Conservation (phyloP, 2,797 vertebrate species). For the Esox masquinongy region DNA sequence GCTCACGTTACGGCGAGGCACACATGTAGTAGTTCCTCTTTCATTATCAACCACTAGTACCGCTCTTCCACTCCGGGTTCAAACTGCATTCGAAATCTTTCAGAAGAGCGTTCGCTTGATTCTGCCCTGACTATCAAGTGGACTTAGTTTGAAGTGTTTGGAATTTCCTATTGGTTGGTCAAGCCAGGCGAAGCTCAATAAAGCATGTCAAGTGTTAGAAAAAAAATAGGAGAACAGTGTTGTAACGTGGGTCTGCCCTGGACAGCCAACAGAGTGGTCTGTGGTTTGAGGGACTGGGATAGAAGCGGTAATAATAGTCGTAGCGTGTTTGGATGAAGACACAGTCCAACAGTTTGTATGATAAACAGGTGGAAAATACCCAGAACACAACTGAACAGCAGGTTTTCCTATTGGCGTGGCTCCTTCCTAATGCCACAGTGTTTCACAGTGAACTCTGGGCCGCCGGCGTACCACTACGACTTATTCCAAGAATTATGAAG, state of each 20-base stretch:
- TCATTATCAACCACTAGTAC: slow-evolving; percentile 36
- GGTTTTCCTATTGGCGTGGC: not conserved
- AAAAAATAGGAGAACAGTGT: not conserved
- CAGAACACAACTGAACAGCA: not conserved
- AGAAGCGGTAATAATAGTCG: not conserved
- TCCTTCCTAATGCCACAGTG: too few relatives aligned
- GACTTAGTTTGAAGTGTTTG: slow-evolving; percentile 13
- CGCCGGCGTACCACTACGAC: not conserved
- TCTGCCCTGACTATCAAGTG: slow-evolving; percentile 31
- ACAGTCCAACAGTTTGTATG: not conserved
- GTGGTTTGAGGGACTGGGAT: not conserved
- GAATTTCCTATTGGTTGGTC: not conserved
- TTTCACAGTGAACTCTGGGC: too few relatives aligned
- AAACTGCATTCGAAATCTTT: not conserved
- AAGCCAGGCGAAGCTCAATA: not conserved
- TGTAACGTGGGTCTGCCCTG: not conserved
- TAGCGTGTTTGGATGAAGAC: not conserved
- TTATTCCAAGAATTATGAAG: slow-evolving; percentile 16
- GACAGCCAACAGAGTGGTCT: not conserved
- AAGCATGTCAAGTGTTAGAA: not conserved
- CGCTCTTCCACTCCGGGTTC: not conserved
- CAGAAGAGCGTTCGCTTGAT: not conserved
- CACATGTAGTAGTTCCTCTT: slow-evolving; percentile 31
- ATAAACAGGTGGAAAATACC: not conserved
- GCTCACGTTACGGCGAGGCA: slow-evolving; percentile 36